Evolutionary conservation across 2,113 vertebrate species (phyloP).

Genomic region (Casuarius casuarius): DNA sequence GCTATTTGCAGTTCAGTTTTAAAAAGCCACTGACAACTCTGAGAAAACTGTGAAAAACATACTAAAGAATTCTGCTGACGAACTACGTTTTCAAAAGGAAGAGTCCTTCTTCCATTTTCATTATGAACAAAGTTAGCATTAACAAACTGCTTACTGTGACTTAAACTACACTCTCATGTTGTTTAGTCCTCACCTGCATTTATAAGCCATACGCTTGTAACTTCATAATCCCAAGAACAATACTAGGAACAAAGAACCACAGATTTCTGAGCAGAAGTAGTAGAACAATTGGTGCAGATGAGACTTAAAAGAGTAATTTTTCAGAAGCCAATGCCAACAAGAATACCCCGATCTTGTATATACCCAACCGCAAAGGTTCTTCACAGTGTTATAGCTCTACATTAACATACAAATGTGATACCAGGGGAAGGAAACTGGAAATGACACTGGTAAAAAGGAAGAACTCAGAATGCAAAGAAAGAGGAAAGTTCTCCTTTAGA

Average conservation of each 20-base stretch:
- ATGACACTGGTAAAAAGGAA: not conserved
- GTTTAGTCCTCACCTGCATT: conserved; percentile 51
- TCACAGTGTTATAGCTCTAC: not conserved
- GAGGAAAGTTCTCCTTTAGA: not conserved
- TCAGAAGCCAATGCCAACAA: conserved; percentile 34
- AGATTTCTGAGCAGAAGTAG: conserved; percentile 9
- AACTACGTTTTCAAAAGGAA: conserved; percentile 44
- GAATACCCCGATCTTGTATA: not conserved
- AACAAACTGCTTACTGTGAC: conserved; percentile 44
- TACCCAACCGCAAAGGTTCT: not conserved
- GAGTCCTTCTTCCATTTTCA: conserved; percentile 16
- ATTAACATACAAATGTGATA: not conserved
- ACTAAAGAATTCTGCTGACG: conserved; percentile 62
- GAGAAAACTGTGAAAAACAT: conserved; percentile 47
- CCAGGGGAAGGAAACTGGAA: not conserved
- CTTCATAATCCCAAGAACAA: conserved; percentile 32
- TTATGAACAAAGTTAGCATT: conserved; percentile 30
- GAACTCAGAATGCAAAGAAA: not conserved
- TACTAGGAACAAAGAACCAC: conserved; percentile 37
- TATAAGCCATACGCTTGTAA: not conserved
- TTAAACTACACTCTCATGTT: not conserved
- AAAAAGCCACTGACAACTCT: conserved; percentile 42
- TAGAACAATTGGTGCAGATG: conserved; percentile 21
- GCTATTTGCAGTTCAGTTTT: conserved; percentile 48
- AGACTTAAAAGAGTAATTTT: conserved; percentile 52